Evolutionary conservation across 2,888 invertebrate species (phyloP).

Genomic region (Podotricha telesiphe): DNA sequence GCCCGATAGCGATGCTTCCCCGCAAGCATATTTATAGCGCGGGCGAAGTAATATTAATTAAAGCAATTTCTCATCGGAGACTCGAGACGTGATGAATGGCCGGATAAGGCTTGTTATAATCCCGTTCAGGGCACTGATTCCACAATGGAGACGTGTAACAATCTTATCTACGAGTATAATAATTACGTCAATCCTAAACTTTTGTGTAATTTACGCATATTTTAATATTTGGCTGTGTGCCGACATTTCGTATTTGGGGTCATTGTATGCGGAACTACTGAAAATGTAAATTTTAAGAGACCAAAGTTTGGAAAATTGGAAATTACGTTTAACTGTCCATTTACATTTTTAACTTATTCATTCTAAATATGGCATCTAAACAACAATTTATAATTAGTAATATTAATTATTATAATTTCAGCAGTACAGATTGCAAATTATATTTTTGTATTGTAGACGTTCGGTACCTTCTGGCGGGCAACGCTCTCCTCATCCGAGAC

Average conservation of each 20-base stretch:
- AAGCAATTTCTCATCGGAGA: constrained; percentile 57
- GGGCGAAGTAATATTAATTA: constrained; percentile 56
- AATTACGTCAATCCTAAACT: not conserved
- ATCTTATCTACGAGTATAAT: constrained; percentile 1
- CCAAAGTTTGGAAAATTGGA: not conserved
- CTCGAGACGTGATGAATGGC: constrained; percentile 51
- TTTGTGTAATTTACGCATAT: constrained; percentile 1
- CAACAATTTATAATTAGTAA: too few species aligned
- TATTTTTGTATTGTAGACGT: constrained; percentile 52
- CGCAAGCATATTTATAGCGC: constrained; percentile 49
- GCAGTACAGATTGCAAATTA: not conserved
- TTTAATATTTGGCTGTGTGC: not conserved
- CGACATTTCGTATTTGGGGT: not conserved
- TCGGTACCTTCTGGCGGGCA: constrained; percentile 62
- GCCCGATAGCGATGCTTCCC: constrained; percentile 39
- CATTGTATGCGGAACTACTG: too few species aligned
- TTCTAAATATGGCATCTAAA: too few species aligned
- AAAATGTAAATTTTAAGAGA: too few species aligned
- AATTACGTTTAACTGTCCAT: not conserved
- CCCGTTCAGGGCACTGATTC: constrained; percentile 40
- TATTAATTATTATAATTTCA: too few species aligned
- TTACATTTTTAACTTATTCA: too few species aligned
- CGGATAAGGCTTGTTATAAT: constrained; percentile 51
- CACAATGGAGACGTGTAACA: not conserved
- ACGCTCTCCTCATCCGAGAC: constrained; percentile 63